A percentile compares a stretch with the other conserved stretches of the same genome.
These are phyloP conservation scores for Limnothrissa miodon DNA, from an alignment of 2,113 vertebrate species.

Conservation along the genomic window DNA sequence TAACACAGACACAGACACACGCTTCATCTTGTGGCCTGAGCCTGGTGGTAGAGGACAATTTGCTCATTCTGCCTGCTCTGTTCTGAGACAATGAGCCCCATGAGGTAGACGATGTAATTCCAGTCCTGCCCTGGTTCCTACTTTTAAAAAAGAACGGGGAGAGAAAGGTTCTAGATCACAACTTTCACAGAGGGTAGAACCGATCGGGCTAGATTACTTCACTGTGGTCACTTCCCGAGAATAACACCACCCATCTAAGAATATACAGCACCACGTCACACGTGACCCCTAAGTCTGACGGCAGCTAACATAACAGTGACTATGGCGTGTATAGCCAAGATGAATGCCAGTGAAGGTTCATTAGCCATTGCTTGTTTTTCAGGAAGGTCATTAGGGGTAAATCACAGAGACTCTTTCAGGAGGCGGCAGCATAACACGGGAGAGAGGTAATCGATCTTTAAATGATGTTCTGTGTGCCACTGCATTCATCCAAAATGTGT, in stretches of 20 bases:
- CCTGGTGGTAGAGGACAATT: conserved; percentile 38
- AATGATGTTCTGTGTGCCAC: background rate
- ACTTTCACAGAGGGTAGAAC: background rate
- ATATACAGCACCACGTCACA: background rate
- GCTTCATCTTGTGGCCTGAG: background rate
- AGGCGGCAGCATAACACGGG: background rate
- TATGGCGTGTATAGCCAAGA: background rate
- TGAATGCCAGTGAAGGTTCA: background rate
- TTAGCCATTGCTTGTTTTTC: conserved; percentile 1
- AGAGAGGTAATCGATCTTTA: conserved; percentile 7
- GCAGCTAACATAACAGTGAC: background rate
- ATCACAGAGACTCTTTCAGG: background rate
- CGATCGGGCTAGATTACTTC: background rate
- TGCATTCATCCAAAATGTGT: background rate
- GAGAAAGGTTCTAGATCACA: background rate
- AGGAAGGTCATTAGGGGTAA: background rate
- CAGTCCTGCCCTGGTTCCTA: conserved; percentile 25
- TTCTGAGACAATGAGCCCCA: conserved; percentile 9
- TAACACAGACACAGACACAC: background rate
- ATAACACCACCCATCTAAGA: background rate
- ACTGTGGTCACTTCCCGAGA: background rate
- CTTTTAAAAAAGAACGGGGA: background rate
- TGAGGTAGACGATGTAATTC: conserved; percentile 39
- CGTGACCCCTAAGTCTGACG: background rate
- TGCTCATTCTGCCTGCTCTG: conserved; percentile 27